Evolutionary conservation across 2,888 invertebrate species (phyloP).

Genomic region (Pristionchus japonicus): DNA sequence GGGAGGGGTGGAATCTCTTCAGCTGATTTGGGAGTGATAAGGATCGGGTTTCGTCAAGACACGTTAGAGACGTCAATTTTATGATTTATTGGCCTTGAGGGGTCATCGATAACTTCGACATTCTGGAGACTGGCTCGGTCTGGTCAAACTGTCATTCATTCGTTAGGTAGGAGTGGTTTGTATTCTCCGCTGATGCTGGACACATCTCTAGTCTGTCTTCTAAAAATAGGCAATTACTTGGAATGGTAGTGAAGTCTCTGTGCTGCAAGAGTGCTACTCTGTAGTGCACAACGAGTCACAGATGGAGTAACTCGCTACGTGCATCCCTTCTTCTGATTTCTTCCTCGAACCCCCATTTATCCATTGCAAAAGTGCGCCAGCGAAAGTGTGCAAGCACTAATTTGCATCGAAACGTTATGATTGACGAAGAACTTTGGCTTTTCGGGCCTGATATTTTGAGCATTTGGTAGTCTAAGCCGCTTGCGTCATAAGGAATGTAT

Average conservation of each 20-base stretch:
- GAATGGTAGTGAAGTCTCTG: neutral
- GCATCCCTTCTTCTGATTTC: neutral
- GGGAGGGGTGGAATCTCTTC: neutral
- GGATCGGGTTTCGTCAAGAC: neutral
- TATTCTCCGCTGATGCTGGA: no score
- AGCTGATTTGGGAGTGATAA: constrained; percentile 32
- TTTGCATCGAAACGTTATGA: neutral
- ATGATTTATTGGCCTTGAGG: constrained; percentile 3
- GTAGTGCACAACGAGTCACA: neutral
- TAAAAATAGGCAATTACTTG: no score
- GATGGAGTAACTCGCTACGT: neutral
- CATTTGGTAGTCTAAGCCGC: neutral
- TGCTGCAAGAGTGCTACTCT: neutral
- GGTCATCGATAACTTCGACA: neutral
- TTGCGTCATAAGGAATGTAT: neutral
- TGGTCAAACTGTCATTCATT: no score
- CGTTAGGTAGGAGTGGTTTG: no score
- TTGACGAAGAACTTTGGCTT: neutral
- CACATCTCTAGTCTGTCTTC: neutral
- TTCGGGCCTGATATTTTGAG: constrained; percentile 19
- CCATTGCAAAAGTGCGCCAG: neutral
- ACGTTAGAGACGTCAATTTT: neutral
- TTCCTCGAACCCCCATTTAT: neutral
- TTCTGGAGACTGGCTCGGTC: no score
- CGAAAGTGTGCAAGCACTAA: neutral